These are phyloP conservation scores for Drosophila acutilabella DNA, from an alignment of 2,888 invertebrate genomes.

Conservation along the genomic window DNA sequence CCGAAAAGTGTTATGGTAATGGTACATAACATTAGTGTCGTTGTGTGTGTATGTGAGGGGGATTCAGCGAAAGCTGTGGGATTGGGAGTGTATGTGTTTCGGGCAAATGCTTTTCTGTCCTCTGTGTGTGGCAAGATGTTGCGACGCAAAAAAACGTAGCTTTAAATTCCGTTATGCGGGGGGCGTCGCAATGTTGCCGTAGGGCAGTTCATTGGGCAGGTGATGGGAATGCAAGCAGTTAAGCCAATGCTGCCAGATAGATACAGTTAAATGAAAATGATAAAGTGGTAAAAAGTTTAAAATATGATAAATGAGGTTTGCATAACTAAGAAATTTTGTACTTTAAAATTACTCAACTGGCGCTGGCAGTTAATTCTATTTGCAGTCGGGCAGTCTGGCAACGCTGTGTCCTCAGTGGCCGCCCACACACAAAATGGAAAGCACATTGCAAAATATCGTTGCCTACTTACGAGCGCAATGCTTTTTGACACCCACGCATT, in stretches of 20 bases:
- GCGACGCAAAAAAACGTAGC: constrained; percentile 55
- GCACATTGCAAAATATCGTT: constrained; percentile 50
- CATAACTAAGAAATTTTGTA: too few relatives aligned
- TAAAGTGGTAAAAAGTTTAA: too few relatives aligned
- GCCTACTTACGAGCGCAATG: constrained; percentile 63
- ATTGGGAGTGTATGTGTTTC: background rate
- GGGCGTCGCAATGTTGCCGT: constrained; percentile 50
- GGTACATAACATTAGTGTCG: constrained; percentile 24
- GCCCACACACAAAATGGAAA: constrained; percentile 31
- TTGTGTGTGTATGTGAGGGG: constrained; percentile 1
- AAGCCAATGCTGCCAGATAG: constrained; percentile 53
- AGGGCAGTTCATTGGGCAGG: constrained; percentile 60
- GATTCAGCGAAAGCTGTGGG: too few relatives aligned
- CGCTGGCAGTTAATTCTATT: background rate
- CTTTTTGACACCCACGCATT: constrained; percentile 51
- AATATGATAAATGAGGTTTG: too few relatives aligned
- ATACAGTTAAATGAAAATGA: background rate
- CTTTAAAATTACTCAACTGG: background rate
- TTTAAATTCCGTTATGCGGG: constrained; percentile 41
- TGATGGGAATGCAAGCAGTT: constrained; percentile 28
- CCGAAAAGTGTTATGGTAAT: constrained; percentile 63
- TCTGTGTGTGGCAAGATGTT: constrained; percentile 39
- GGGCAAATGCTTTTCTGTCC: constrained; percentile 25
- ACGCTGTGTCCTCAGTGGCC: constrained; percentile 19
- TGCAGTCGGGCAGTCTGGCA: constrained; percentile 49